Evolutionary conservation across 2,888 invertebrate species (phyloP).

Genomic region (Pheosia tremula): DNA sequence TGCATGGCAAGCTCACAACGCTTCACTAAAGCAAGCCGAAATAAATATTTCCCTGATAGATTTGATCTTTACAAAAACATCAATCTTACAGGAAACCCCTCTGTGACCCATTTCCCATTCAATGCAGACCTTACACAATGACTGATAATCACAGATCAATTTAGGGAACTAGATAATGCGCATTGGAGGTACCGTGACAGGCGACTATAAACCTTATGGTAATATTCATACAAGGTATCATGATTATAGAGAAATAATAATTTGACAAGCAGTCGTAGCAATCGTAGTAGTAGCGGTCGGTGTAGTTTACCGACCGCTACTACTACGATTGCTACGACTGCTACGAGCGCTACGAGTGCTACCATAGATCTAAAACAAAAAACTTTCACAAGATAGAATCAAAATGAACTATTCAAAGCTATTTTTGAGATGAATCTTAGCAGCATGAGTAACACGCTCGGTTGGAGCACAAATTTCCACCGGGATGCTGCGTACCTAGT

Average conservation of each 20-base stretch:
- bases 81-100: slow-evolving; percentile 18
- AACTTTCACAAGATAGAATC: neutral
- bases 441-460: neutral
- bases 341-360: too few species aligned
- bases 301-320: too few species aligned
- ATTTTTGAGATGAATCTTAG: slow-evolving; percentile 1
- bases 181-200: neutral
- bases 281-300: too few species aligned
- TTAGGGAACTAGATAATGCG: neutral
- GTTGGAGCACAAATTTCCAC: neutral
- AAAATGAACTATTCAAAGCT: neutral
- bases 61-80: slow-evolving; percentile 21
- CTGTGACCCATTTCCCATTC: neutral
- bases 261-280: too few species aligned
- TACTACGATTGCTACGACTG: too few species aligned
- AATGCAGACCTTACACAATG: neutral
- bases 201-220: too few species aligned
- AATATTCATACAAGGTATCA: too few species aligned
- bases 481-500: neutral
- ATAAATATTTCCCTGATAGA: neutral
- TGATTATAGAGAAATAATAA: too few species aligned
- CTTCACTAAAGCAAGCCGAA: too few species aligned
- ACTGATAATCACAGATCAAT: slow-evolving; percentile 20
- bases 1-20: too few species aligned
- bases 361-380: neutral